phyloP scores from a whole-genome alignment of 2,888 invertebrate species.

The Zhengitettix transpicula region DNA sequence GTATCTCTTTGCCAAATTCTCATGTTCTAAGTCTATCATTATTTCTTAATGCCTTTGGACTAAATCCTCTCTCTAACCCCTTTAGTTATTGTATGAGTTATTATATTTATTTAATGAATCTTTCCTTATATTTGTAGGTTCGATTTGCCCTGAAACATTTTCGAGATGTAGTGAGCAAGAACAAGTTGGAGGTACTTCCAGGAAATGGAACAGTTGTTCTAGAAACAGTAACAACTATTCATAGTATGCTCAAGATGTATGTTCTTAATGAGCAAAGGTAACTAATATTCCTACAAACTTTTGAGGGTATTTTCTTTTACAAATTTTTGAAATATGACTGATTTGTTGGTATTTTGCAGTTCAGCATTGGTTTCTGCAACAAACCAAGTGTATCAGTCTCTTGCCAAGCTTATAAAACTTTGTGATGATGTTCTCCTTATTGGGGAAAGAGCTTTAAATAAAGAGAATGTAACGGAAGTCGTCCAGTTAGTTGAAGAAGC shows the following conservation, averaged over 20 bases:
- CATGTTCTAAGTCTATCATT: too few species aligned
- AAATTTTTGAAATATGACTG: too few species aligned
- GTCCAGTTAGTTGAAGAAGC: constrained; percentile 55
- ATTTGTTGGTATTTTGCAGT: constrained; percentile 25
- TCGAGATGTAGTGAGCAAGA: constrained; percentile 80
- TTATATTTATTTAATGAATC: neutral
- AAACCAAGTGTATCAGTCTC: constrained; percentile 69
- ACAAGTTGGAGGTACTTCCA: constrained; percentile 82
- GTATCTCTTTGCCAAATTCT: too few species aligned
- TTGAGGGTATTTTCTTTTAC: neutral
- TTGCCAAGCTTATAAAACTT: constrained; percentile 72
- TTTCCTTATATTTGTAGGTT: constrained; percentile 29
- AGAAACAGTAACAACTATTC: constrained; percentile 80
- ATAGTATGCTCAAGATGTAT: constrained; percentile 38
- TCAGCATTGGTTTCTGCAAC: constrained; percentile 60
- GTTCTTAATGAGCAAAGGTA: constrained; percentile 35
- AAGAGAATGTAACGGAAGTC: constrained; percentile 47
- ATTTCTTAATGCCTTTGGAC: too few species aligned
- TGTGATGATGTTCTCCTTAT: constrained; percentile 77
- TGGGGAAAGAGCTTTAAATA: constrained; percentile 44
- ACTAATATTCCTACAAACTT: constrained; percentile 9
- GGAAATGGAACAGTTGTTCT: constrained; percentile 87
- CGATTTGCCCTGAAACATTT: constrained; percentile 72
- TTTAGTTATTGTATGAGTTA: neutral
- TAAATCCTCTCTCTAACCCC: too few species aligned